These are phyloP conservation scores for Neodon shergylaensis DNA, from an alignment of 2,113 vertebrate species.

Conservation along the genomic window DNA sequence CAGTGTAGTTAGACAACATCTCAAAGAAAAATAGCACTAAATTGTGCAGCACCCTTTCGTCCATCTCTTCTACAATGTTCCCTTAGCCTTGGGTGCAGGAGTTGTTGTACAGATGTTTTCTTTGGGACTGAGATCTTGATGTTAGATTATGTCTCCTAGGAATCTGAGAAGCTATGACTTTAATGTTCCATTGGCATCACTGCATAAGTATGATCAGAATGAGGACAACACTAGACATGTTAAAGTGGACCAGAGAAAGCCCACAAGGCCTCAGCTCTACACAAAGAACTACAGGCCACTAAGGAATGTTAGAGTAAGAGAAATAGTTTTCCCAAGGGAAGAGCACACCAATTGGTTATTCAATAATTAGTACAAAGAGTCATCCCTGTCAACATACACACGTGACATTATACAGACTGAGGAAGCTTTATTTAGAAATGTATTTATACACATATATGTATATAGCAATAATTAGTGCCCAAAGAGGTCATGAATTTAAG, in stretches of 20 bases:
- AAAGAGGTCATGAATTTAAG: background rate
- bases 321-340: background rate
- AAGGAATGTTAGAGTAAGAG: background rate
- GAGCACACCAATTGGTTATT: background rate
- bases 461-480: background rate
- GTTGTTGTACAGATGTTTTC: background rate
- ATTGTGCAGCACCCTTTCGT: background rate
- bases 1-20: background rate
- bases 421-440: background rate
- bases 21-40: background rate
- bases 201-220: background rate
- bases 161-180: background rate
- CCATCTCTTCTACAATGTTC: background rate
- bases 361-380: background rate
- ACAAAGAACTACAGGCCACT: background rate
- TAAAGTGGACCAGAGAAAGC: background rate
- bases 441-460: background rate
- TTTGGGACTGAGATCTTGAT: background rate
- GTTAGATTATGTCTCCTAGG: background rate
- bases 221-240: background rate
- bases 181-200: background rate
- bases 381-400: background rate
- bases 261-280: too few relatives aligned
- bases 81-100: background rate
- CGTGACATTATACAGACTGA: background rate